These are phyloP conservation scores for Xiphophorus maculatus DNA, from an alignment of 2,113 vertebrate genomes.

Conservation along the genomic window DNA sequence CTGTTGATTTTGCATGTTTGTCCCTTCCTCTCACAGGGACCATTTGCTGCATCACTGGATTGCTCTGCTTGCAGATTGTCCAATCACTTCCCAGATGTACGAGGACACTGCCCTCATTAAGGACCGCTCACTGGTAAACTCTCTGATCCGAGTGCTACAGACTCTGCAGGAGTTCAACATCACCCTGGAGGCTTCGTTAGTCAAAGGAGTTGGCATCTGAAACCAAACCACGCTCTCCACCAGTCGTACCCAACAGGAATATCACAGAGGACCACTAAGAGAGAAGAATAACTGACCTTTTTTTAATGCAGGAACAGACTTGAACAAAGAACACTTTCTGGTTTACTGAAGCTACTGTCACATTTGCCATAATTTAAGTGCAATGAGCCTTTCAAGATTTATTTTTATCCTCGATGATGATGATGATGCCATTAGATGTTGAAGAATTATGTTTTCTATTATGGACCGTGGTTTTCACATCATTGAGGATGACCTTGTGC, in stretches of 20 bases:
- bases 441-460: slow-evolving; percentile 79
- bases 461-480: slow-evolving; percentile 75
- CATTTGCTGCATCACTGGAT: slow-evolving; percentile 98
- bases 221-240: slow-evolving; percentile 39
- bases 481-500: slow-evolving; percentile 70
- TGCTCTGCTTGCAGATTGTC: slow-evolving; percentile 94
- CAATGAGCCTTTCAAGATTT: slow-evolving; percentile 86
- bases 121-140: slow-evolving; percentile 95
- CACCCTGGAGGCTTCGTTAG: slow-evolving; percentile 94
- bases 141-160: slow-evolving; percentile 95
- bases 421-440: slow-evolving; percentile 78
- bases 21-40: slow-evolving; percentile 82
- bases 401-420: slow-evolving; percentile 76
- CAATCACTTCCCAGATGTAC: slow-evolving; percentile 97
- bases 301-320: slow-evolving; percentile 75
- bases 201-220: slow-evolving; percentile 96
- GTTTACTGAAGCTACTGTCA: slow-evolving; percentile 96
- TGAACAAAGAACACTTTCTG: slow-evolving; percentile 79
- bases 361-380: slow-evolving; percentile 87
- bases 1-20: slow-evolving; percentile 5
- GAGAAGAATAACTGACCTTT: slow-evolving; percentile 58
- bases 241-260: slow-evolving; percentile 41
- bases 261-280: slow-evolving; percentile 65
- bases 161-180: slow-evolving; percentile 99
- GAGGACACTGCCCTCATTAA: slow-evolving; percentile 94